Conservation (phyloP, 1,140 invertebrate species). For the Calycopis cecrops region DNA sequence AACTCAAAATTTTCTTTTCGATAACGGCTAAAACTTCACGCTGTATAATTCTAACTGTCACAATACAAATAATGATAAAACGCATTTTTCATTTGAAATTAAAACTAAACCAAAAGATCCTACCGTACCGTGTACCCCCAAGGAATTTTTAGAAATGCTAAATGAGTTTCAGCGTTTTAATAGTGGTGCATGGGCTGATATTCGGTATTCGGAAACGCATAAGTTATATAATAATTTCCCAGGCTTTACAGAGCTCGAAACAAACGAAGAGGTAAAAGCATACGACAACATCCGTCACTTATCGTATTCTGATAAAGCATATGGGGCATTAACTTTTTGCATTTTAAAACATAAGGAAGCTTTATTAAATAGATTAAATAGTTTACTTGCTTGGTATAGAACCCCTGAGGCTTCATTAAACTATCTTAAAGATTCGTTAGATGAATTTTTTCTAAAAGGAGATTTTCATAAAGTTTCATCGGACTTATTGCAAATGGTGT, state of each 20-base stretch:
- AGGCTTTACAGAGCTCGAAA: slow-evolving; percentile 26
- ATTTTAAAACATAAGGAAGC: slow-evolving; percentile 26
- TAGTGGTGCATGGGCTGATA: slow-evolving; percentile 24
- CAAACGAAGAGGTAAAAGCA: slow-evolving; percentile 6
- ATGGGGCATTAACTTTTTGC: slow-evolving; percentile 25
- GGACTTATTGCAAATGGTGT: slow-evolving; percentile 21
- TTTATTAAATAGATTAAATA: slow-evolving; percentile 11
- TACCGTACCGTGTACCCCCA: slow-evolving; percentile 15
- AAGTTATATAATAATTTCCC: slow-evolving; percentile 28
- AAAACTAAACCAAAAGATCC: slow-evolving; percentile 25
- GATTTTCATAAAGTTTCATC: slow-evolving; percentile 22
- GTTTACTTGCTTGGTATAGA: slow-evolving; percentile 12
- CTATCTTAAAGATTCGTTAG: slow-evolving; percentile 11
- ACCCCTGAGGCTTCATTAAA: slow-evolving; percentile 11
- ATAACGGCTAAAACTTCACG: too few species aligned
- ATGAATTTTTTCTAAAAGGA: slow-evolving; percentile 19
- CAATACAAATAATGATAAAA: background rate
- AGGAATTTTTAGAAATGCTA: slow-evolving; percentile 23
- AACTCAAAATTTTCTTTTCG: too few species aligned
- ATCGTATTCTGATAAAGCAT: slow-evolving; percentile 24
- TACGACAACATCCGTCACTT: slow-evolving; percentile 16
- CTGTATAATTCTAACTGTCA: too few species aligned
- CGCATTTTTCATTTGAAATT: slow-evolving; percentile 22
- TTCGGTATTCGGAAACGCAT: slow-evolving; percentile 30
- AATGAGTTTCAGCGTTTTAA: slow-evolving; percentile 24